Conservation (phyloP, 2,113 vertebrate species). For the Oreochromis spilurus region DNA sequence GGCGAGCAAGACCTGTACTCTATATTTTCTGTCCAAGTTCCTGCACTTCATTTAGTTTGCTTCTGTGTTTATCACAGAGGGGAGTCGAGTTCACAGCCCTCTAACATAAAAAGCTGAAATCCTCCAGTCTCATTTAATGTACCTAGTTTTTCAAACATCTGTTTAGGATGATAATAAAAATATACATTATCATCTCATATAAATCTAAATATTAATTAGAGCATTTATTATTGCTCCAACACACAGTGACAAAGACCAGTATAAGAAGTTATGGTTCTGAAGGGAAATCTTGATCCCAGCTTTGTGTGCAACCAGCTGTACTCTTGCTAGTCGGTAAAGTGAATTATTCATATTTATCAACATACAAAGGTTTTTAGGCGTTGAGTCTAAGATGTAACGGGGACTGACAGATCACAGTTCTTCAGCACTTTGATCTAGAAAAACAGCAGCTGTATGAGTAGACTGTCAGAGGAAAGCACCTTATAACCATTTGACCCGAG, state of each 20-base stretch:
- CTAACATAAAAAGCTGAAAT: not conserved
- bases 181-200: not conserved
- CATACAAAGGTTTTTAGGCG: rapidly evolving
- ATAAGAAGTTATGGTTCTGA: not conserved
- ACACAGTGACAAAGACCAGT: not conserved
- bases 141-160: not conserved
- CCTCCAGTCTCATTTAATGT: rapidly evolving
- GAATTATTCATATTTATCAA: not conserved
- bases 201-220: not conserved
- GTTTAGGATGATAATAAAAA: not conserved
- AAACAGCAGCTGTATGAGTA: not conserved
- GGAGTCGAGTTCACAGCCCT: not conserved
- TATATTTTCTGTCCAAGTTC: not conserved
- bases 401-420: not conserved
- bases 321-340: rapidly evolving
- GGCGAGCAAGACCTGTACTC: rapidly evolving
- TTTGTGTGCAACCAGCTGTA: rapidly evolving
- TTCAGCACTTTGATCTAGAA: not conserved
- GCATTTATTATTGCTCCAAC: not conserved
- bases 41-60: not conserved
- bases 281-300: not conserved
- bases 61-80: not conserved
- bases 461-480: rapidly evolving
- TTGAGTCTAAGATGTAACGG: not conserved
- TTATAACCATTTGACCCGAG: rapidly evolving